Evolutionary conservation across 2,113 vertebrate species (phyloP), one percentile per base, ranked within the genome.

Genomic region (Menidia beryllina): DNA sequence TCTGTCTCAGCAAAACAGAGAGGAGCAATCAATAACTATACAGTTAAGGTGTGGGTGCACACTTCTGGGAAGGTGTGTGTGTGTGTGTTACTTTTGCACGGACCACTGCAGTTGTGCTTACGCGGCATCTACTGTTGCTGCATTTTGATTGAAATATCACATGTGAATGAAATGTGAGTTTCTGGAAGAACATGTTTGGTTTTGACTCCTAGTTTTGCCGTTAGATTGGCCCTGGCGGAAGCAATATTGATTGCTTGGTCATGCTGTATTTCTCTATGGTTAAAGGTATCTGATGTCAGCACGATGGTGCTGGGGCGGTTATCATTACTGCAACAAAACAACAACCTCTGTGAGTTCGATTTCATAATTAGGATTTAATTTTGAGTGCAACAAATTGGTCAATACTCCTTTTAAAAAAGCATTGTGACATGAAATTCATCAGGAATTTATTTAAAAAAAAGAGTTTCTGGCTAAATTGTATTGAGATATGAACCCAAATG

Each of bases 1-100:
- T 89, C 85, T 81, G 88, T 88, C 86, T 91, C 88, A 90, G 88
- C 90, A 84, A 79, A 89, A 89, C 26, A 86, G 74, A 79, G 75
- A 78, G 58, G 36, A 68, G 72, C 72, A 79, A 90, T 90, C 90
- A 89, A 91, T 90, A 88, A 85, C 82, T 70, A 77, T 84, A 89
- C 73, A 79, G 86, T 89, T 90, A 79, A 77, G 68, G 64, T 79
- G 62, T 55, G 64, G 56, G 63, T 49, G 73, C 41, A 66, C 51
- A 23, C 3, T 4, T 15, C 30, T 63, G 34, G 45, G 30, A 13
- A 30, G 3, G 52, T 13, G 43, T 65, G 20, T 25, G 43, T 65
- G 20, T 25, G 9, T 72, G 36, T 71, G 58, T 65, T 51, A 14
- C 34, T 77, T 73, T 52, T 24, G 56, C 82, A 74, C n/a, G 52